Percentiles rank a stretch among this genome's conserved stretches.
These are phyloP conservation scores for Abrostola tripartita DNA, from an alignment of 2,888 invertebrate species.

Conservation along the genomic window DNA sequence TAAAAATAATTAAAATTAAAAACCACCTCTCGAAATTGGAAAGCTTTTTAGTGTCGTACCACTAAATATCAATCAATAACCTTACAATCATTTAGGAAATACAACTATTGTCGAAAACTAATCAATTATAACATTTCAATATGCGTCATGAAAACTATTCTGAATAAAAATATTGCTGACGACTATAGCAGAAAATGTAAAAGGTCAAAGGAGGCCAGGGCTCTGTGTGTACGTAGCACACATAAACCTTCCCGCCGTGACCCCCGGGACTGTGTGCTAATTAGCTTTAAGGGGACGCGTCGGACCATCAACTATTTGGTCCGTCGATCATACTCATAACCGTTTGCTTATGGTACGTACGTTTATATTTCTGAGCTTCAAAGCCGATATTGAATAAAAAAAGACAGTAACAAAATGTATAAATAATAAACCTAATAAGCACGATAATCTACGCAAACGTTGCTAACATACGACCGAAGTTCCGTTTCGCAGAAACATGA, in stretches of 20 bases:
- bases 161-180: conserved; percentile 22
- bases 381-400: neutral
- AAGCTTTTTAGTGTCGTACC: conserved; percentile 27
- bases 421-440: conserved; percentile 3
- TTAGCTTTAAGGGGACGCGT: conserved; percentile 45
- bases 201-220: conserved; percentile 41
- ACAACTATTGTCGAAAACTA: neutral
- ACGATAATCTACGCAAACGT: neutral
- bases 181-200: conserved; percentile 35
- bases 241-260: conserved; percentile 21
- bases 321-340: conserved; percentile 27
- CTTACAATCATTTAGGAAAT: conserved; percentile 4
- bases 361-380: neutral
- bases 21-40: conserved; percentile 32
- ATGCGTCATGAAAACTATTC: conserved; percentile 19
- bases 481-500: conserved; percentile 23
- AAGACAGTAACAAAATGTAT: neutral
- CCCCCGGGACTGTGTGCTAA: conserved; percentile 54
- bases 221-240: conserved; percentile 25
- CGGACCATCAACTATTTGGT: conserved; percentile 33
- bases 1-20: conserved; percentile 38
- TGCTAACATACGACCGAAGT: conserved; percentile 6
- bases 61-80: conserved; percentile 5
- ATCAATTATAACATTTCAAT: conserved; percentile 12
- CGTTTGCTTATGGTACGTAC: neutral